Evolutionary conservation across 1,140 invertebrate genomes (phyloP), one percentile per base, ranked within the genome.

Genomic region (Brachionus paranguensis): DNA sequence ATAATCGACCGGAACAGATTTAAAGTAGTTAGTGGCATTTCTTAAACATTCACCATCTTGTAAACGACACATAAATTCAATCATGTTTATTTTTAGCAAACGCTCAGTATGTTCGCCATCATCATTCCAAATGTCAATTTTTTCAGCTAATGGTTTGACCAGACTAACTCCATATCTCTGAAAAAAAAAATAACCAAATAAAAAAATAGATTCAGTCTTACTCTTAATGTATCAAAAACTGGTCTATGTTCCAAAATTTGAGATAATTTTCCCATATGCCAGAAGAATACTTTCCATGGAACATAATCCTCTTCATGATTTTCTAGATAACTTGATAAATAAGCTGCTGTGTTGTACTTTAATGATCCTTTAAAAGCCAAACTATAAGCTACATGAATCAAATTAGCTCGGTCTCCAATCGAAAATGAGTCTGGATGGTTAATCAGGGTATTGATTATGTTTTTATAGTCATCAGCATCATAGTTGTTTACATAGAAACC

Each of bases 401-500:
- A 55, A 83, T 83, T 72, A 20, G 60, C 81, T 12, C 60, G 5
- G 47, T 83, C 81, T 20, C 60, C 81, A 55, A 53, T 68, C 2
- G 60, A 47, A 55, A 83, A 83, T 45, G 27, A 29, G 6, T 83
- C 45, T 12, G 60, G 33, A 70, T 83, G 64, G 3, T 27, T 70
- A 24, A 33, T 37, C 12, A 83, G 47, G 12, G 50, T 47, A 17
- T 83, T 41, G 14, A 68, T 68, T 5, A 83, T 27, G 37, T 68
- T 68, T 68, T 83, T 12, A 37, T 50, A 83, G 14, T 72, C 50
- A 37, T n/a, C n/a, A 14, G 20, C 11, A 20, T 68, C 60, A 60
- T 83, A 83, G 17, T 70, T 68, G 12, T 55, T 83, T 7, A 83
- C 81, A 72, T 83, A 83, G 37, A 83, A 83, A 12, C 81, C 81